These are phyloP conservation scores for Ennomos erosarius DNA, from an alignment of 2,888 invertebrate species.

Conservation along the genomic window DNA sequence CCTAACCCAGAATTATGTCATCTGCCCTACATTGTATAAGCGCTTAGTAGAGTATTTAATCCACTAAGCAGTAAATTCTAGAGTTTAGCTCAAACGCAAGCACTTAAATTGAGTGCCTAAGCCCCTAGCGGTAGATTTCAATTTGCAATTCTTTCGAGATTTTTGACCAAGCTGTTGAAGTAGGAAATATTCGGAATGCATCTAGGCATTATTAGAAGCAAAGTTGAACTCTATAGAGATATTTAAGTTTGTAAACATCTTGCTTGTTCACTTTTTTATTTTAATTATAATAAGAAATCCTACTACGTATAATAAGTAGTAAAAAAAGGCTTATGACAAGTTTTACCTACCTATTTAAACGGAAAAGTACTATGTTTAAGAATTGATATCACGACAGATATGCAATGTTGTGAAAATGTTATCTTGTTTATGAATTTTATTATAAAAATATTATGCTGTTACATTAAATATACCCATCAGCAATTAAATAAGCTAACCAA, in stretches of 20 bases:
- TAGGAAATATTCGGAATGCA: constrained; percentile 8
- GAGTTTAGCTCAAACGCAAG: constrained; percentile 1
- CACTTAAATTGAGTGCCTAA: constrained; percentile 7
- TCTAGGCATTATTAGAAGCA: neutral
- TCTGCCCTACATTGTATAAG: neutral
- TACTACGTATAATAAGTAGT: neutral
- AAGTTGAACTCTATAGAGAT: neutral
- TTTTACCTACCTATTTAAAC: neutral
- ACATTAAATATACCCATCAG: too few relatives aligned
- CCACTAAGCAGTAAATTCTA: constrained; percentile 8
- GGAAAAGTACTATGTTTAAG: too few relatives aligned
- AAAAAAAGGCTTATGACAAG: neutral
- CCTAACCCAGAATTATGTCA: neutral
- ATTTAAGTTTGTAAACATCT: neutral
- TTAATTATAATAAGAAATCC: neutral
- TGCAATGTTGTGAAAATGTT: too few relatives aligned
- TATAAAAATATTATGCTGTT: too few relatives aligned
- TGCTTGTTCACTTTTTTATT: neutral
- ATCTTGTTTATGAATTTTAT: too few relatives aligned
- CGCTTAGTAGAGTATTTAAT: neutral
- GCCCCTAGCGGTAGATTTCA: constrained; percentile 4
- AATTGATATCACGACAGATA: too few relatives aligned
- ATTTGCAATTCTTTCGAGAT: neutral
- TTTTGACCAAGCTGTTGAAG: neutral
- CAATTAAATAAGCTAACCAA: too few relatives aligned